Base-by-base conservation (phyloP, 2,888 invertebrate genomes). In the Epistrophella euchroma region DNA sequence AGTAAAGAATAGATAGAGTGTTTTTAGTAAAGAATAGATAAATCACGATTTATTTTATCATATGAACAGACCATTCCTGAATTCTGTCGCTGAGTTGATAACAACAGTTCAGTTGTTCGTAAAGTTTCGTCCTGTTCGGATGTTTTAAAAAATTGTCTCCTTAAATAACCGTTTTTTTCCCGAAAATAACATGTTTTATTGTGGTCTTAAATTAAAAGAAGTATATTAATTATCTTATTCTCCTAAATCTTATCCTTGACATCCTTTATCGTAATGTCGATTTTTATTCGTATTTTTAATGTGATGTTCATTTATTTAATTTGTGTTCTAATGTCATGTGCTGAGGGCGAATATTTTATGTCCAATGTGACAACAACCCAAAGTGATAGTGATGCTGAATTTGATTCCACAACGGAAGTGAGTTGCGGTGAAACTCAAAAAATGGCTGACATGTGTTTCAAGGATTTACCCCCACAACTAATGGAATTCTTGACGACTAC, bases 391-490 rank as follows among this genome's bases (percentile, higher is more conserved):
- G 22, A 58, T 5, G 2, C 40, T 15, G 15, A 43, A 17, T 37
- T 32, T 7, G 28, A 64, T 0, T 13, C 68, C 4, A 73, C 64
- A 40, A 73, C 73, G 35, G 52, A 56, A 35, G 60, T 87, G 10
- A 86, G 89, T 40, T 92, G 92, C 60, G 92, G 91, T 45, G 90
- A 90, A 75, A 90, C 90, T 4, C 88, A 91, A 70, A 89, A 90
- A 72, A 91, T 92, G 90, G 90, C 91, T 0, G 91, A 92, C 52
- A 90, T 91, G 79, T 92, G 92, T 77, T 92, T 92, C 74, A 91
- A 90, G 88, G 91, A 92, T 88, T 84, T 92, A 55, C 91, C 92
- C 6, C 90, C 91, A 4, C 90, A 91, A 81, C 76, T 92, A 66
- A 91, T 91, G 90, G 91, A 92, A 79, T 92, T 91, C 64, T 60